phyloP scores from a whole-genome alignment of 1,140 invertebrate species.

The Zaprionus gabonicus region DNA sequence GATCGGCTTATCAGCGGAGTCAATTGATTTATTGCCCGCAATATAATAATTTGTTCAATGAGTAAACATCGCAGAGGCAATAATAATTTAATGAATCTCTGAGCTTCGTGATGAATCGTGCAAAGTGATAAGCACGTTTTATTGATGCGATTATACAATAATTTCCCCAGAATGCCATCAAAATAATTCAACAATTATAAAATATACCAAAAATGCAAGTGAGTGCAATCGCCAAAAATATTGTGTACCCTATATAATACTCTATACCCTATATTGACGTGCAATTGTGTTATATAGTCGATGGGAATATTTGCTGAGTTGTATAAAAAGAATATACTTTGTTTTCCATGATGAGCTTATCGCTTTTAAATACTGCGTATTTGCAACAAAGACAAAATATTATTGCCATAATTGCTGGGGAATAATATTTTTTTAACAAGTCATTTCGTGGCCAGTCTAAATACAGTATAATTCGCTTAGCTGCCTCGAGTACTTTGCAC shows the following conservation, averaged over 20 bases:
- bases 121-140: not conserved
- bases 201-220: not conserved
- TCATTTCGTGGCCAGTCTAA: not conserved
- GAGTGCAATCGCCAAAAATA: not conserved
- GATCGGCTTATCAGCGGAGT: constrained; percentile 49
- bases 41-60: constrained; percentile 25
- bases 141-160: not conserved
- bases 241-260: no score
- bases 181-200: not conserved
- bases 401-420: not conserved
- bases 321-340: not conserved
- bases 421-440: not conserved
- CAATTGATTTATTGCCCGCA: constrained; percentile 65
- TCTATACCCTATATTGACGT: not conserved
- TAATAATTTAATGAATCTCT: constrained; percentile 1
- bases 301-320: constrained; percentile 1
- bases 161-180: not conserved
- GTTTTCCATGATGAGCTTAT: not conserved
- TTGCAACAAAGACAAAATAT: constrained; percentile 11
- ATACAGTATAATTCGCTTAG: no score
- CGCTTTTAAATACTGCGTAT: not conserved
- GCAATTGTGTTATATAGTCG: constrained; percentile 1
- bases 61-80: constrained; percentile 1
- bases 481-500: no score
- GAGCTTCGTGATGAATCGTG: not conserved